Conservation (phyloP, 2,797 vertebrate species). For the Spinibarbus caldwelli region DNA sequence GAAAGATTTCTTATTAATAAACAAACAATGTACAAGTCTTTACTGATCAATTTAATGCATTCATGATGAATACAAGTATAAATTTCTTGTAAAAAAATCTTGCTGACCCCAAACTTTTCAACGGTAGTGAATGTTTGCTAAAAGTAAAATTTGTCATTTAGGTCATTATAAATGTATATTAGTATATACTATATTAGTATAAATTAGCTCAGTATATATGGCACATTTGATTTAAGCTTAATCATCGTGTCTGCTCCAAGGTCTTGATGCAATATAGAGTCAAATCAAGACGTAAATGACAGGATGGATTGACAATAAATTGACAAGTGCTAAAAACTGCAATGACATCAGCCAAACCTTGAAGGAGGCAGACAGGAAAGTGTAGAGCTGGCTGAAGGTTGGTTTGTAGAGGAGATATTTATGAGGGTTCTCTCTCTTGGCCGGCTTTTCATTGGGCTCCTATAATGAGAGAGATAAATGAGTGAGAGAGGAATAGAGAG, state of each 20-base stretch:
- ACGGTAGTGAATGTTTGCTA: not conserved
- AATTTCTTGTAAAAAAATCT: not conserved
- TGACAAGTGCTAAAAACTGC: slow-evolving; percentile 11
- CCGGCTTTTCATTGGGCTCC: slow-evolving; percentile 94
- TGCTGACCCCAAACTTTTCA: not conserved
- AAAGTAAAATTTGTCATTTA: not conserved
- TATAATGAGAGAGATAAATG: slow-evolving; percentile 65
- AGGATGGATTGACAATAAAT: not conserved
- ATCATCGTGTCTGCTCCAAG: not conserved
- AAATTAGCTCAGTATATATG: not conserved
- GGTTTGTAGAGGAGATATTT: slow-evolving; percentile 98
- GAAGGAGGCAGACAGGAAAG: slow-evolving; percentile 96
- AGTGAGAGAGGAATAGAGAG: slow-evolving; percentile 41
- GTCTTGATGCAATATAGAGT: not conserved
- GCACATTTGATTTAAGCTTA: not conserved
- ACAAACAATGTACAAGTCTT: not conserved
- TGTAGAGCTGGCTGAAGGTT: slow-evolving; percentile 97
- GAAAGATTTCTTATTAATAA: not conserved
- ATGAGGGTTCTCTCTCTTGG: slow-evolving; percentile 96
- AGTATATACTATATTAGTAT: no score
- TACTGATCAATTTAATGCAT: not conserved
- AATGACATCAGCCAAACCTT: slow-evolving; percentile 81
- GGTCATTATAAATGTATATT: no score
- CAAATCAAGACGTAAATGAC: not conserved
- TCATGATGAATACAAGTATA: not conserved